phyloP scores from a whole-genome alignment of 2,888 invertebrate genomes.

The Drosophila greeni region DNA sequence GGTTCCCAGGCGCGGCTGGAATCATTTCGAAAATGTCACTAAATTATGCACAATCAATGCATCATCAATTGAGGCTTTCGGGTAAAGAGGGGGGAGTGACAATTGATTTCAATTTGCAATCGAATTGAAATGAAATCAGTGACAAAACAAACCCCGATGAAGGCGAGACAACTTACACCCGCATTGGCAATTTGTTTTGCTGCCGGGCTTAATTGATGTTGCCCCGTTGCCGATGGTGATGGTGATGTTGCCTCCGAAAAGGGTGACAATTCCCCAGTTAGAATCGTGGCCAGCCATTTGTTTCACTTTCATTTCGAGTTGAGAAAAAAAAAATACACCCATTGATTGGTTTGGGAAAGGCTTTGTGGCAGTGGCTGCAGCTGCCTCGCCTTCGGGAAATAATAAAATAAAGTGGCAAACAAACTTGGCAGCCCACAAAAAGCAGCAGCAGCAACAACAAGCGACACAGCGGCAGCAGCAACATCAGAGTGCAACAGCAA shows the following conservation, averaged over 20 bases:
- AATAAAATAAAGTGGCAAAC: constrained; percentile 74
- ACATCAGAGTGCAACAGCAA: constrained; percentile 9
- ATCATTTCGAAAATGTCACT: constrained; percentile 62
- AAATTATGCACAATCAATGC: constrained; percentile 75
- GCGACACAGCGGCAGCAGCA: constrained; percentile 19
- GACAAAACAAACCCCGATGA: constrained; percentile 65
- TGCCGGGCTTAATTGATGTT: constrained; percentile 62
- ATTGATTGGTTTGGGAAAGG: constrained; percentile 28
- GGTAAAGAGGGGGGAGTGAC: constrained; percentile 43
- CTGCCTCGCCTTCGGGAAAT: constrained; percentile 67
- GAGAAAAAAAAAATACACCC: constrained; percentile 3
- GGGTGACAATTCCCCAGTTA: constrained; percentile 58
- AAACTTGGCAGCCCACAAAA: constrained; percentile 48
- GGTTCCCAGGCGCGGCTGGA: constrained; percentile 30
- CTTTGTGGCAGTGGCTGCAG: constrained; percentile 25
- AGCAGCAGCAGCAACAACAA: constrained; percentile 51
- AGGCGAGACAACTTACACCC: constrained; percentile 63
- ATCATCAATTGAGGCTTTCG: constrained; percentile 65
- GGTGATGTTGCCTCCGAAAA: constrained; percentile 37
- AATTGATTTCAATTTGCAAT: constrained; percentile 74
- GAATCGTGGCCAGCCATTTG: constrained; percentile 68
- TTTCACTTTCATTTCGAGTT: constrained; percentile 63
- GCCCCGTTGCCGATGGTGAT: constrained; percentile 51
- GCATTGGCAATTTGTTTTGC: constrained; percentile 51
- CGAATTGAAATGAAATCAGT: constrained; percentile 72